A percentile compares a stretch with the other conserved stretches of the same genome.
Conservation (phyloP, 2,113 vertebrate genomes). For the Pitta sordida region DNA sequence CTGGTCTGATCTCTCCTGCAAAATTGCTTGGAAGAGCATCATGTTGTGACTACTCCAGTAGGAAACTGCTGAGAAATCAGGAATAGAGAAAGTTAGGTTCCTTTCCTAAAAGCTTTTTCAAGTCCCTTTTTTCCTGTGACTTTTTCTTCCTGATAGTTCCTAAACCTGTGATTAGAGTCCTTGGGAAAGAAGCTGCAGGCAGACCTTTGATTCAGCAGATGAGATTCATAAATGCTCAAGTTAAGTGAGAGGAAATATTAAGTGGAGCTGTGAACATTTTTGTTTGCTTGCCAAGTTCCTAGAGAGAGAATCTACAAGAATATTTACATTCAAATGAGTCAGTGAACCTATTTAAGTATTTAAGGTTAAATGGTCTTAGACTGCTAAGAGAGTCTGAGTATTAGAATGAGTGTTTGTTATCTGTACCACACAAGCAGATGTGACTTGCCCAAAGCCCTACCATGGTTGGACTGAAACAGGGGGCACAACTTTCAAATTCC, state of each 20-base stretch:
- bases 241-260: conserved; percentile 9
- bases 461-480: rapidly evolving
- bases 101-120: neutral
- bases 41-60: neutral
- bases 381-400: neutral
- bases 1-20: neutral
- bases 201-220: neutral
- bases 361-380: neutral
- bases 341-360: conserved; percentile 7
- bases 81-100: neutral
- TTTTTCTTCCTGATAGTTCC: neutral
- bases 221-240: neutral
- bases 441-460: neutral
- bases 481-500: neutral
- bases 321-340: neutral
- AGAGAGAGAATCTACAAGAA: neutral
- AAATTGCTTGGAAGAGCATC: neutral
- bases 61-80: neutral
- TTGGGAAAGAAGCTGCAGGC: neutral
- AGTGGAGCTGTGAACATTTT: neutral
- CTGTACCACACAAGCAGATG: neutral
- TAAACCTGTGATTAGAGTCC: neutral
- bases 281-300: conserved; percentile 33
- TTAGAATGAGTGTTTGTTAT: neutral
- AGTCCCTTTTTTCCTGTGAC: neutral